Percentiles rank a stretch among this genome's conserved stretches.
Evolutionary conservation across 1,140 invertebrate species (phyloP).

Genomic region (Nebria ingens): DNA sequence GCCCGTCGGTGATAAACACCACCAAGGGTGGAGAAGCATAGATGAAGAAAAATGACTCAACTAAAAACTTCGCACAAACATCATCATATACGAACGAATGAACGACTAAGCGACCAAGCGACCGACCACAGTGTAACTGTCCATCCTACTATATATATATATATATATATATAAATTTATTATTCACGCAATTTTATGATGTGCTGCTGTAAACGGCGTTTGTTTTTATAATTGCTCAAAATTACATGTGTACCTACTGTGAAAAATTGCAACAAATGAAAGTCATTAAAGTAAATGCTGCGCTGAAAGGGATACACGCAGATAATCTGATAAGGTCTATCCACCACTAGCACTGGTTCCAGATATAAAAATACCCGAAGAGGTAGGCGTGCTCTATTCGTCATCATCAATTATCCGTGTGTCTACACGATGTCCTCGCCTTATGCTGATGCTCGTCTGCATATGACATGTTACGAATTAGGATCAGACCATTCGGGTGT

Average conservation of each 20-base stretch:
- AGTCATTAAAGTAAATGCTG: neutral
- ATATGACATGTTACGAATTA: neutral
- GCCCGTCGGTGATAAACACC: slow-evolving; percentile 2
- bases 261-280: too few relatives aligned
- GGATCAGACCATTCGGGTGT: neutral
- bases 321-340: neutral
- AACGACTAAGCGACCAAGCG: too few relatives aligned
- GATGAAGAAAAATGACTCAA: neutral
- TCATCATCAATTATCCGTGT: slow-evolving; percentile 8
- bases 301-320: neutral
- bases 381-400: neutral
- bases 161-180: too few relatives aligned
- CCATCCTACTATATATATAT: too few relatives aligned
- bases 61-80: neutral
- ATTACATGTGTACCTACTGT: too few relatives aligned
- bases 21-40: neutral
- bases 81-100: neutral
- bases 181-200: too few relatives aligned
- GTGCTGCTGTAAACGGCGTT: neutral
- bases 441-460: slow-evolving; percentile 4
- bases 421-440: slow-evolving; percentile 1
- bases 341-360: neutral
- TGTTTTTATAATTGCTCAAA: too few relatives aligned
- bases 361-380: slow-evolving; percentile 1
- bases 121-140: too few relatives aligned